Evolutionary conservation across 2,797 vertebrate species (phyloP).

Genomic region (Pseudotriccus pelzelni): DNA sequence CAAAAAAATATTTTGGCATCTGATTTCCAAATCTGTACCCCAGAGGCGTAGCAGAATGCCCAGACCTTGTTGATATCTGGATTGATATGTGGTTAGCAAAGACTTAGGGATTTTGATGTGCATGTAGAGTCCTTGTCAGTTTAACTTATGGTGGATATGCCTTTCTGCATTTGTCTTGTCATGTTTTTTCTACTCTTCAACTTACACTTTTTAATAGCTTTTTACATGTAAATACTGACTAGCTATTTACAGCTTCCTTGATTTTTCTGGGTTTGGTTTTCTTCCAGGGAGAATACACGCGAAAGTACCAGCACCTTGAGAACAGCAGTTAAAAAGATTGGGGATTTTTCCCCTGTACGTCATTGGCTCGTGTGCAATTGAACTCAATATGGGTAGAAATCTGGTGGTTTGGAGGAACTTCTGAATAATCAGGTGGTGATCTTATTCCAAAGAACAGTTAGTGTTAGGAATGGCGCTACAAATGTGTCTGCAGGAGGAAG

Average conservation of each 20-base stretch:
- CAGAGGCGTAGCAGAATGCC: background rate
- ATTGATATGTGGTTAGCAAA: background rate
- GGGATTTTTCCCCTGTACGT: background rate
- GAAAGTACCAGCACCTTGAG: background rate
- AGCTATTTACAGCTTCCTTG: background rate
- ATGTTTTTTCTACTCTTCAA: background rate
- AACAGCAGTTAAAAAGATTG: background rate
- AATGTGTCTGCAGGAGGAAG: background rate
- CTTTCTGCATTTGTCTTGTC: constrained; percentile 14
- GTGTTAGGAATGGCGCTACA: background rate
- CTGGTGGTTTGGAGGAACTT: background rate
- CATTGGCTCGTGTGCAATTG: background rate
- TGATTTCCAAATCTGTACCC: background rate
- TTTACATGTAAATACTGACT: background rate
- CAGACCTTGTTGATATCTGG: background rate
- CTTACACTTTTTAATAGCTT: background rate
- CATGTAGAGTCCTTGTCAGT: constrained; percentile 26
- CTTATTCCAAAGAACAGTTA: background rate
- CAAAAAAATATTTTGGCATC: background rate
- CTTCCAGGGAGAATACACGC: background rate
- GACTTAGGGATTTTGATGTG: background rate
- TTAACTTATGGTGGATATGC: background rate
- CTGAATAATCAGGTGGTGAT: background rate
- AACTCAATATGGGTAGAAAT: background rate
- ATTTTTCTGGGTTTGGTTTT: background rate